Evolutionary conservation across 1,140 invertebrate genomes (phyloP).

Genomic region (Chelonus insularis): DNA sequence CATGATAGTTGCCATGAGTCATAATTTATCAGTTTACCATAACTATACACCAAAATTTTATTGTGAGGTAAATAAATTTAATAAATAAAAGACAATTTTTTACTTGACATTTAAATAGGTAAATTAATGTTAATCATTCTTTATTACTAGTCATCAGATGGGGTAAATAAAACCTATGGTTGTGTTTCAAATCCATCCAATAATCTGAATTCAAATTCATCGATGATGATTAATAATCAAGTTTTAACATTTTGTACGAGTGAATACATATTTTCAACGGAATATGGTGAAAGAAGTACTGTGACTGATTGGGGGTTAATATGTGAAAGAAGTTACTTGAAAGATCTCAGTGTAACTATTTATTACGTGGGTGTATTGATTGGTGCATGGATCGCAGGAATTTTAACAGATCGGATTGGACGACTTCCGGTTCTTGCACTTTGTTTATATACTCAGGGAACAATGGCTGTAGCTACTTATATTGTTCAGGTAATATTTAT

Average conservation of each 20-base stretch:
- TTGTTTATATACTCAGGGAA: constrained; percentile 59
- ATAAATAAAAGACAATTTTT: not conserved
- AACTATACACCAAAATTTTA: constrained; percentile 57
- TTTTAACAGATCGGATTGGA: constrained; percentile 61
- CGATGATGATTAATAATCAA: not conserved
- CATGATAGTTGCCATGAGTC: constrained; percentile 58
- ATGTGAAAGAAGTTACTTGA: constrained; percentile 58
- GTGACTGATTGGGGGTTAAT: constrained; percentile 60
- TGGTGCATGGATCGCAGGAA: constrained; percentile 61
- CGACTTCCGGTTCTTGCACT: constrained; percentile 59
- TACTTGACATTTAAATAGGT: not conserved
- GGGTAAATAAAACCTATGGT: constrained; percentile 37
- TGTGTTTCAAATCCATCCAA: too few species aligned
- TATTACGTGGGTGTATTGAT: constrained; percentile 62
- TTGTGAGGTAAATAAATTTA: constrained; percentile 49
- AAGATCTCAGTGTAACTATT: constrained; percentile 53
- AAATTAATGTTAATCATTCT: not conserved
- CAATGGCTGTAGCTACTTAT: constrained; percentile 57
- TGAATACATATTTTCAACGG: constrained; percentile 40
- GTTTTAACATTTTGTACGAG: constrained; percentile 22
- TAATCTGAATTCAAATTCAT: not conserved
- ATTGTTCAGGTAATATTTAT: constrained; percentile 49
- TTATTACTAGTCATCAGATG: constrained; percentile 9
- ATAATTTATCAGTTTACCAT: constrained; percentile 56
- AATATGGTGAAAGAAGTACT: constrained; percentile 39